Evolutionary conservation across 2,888 invertebrate species (phyloP), one percentile per base, ranked within the genome.

Genomic region (Drosophila rellima): DNA sequence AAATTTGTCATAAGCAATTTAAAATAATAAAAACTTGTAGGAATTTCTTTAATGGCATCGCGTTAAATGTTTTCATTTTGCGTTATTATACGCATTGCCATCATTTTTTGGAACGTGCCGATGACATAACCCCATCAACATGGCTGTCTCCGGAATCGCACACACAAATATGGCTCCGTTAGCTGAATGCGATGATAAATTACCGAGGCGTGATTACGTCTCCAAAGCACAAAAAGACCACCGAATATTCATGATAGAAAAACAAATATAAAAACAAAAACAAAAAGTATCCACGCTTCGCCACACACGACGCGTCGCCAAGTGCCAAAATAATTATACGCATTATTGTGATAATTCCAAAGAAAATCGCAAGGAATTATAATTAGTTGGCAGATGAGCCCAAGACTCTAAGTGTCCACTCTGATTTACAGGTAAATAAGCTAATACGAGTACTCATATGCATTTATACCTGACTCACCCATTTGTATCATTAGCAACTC

Each of bases 111-210:
- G 60, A 68, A 51, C 70, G 68, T 65, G 73, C 45, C 29, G 52
- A 68, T 76, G 75, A 76, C 72, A 76, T 76, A 76, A 75, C 47
- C 50, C 35, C 61, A 52, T 35, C 40, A 31, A 33, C 17, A 18
- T 44, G 40, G 35, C n/a, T 52, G 54, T 20, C 3, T 44, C 48
- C 50, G 26, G 20, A 33, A 29, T 29, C 42, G 26, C 33, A 45
- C 35, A 35, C 26, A n/a, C 18, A 56, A 45, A 52, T 45, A 61
- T 37, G 52, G 35, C 31, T 7, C 18, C 20, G 65, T 50, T 71
- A 62, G 48, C 62, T 69, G 45, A 47, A 71, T 59, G 56, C 63
- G 60, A 15, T 95, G 93, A 82, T 75, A 70, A 70, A 85, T 71
- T 69, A 72, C 42, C 66, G 78, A 57, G 69, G 78, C 86, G 86